Conservation (phyloP, 2,113 vertebrate species). For the Bostrychus sinensis region DNA sequence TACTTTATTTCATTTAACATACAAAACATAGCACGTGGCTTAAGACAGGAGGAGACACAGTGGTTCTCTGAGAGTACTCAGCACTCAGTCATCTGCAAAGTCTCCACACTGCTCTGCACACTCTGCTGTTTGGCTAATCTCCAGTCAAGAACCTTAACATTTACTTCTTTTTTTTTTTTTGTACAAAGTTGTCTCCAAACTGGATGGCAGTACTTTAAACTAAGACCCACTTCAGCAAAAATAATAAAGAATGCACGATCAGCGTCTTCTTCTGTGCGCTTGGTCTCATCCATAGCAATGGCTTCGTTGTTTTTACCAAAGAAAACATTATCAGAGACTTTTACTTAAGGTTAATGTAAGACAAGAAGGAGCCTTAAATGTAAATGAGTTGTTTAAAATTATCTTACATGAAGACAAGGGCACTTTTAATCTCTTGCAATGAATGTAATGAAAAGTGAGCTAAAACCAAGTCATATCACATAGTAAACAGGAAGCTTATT, state of each 20-base stretch:
- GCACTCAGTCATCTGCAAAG: slow-evolving; percentile 22
- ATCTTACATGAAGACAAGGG: slow-evolving; percentile 23
- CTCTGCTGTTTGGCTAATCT: slow-evolving; percentile 60
- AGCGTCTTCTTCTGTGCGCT: slow-evolving; percentile 46
- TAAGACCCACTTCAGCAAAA: slow-evolving; percentile 19
- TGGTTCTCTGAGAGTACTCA: neutral
- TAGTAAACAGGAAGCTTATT: slow-evolving; percentile 7
- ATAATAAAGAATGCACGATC: slow-evolving; percentile 50
- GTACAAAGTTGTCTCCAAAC: slow-evolving; percentile 40
- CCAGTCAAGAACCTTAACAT: slow-evolving; percentile 71
- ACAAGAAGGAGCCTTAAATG: neutral
- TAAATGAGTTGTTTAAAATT: slow-evolving; percentile 21
- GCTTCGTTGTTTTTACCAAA: neutral
- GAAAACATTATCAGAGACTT: neutral
- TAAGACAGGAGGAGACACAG: neutral
- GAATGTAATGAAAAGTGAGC: slow-evolving; percentile 1
- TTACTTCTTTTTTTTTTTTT: slow-evolving; percentile 18
- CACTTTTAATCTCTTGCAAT: slow-evolving; percentile 13
- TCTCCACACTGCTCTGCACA: slow-evolving; percentile 45
- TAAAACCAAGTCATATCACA: slow-evolving; percentile 12
- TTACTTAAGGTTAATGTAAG: neutral
- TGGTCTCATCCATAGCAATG: slow-evolving; percentile 22
- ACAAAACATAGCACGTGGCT: slow-evolving; percentile 18
- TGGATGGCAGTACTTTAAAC: slow-evolving; percentile 45
- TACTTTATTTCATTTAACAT: slow-evolving; percentile 53